phyloP scores from a whole-genome alignment of 2,888 invertebrate species.

The Drosophila testacea region DNA sequence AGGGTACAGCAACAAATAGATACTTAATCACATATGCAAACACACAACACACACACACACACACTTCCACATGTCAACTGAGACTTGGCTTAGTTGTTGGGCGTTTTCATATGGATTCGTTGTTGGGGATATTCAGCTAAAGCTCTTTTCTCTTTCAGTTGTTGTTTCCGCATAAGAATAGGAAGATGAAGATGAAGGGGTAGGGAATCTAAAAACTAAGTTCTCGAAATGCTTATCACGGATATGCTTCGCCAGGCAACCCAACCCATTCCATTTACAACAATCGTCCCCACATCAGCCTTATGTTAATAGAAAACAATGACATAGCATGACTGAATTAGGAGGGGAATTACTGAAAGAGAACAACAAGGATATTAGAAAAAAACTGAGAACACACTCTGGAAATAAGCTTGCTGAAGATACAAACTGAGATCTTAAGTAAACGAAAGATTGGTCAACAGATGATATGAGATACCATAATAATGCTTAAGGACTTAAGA shows the following conservation, averaged over 20 bases:
- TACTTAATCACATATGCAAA: conserved; percentile 53
- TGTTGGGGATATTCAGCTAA: conserved; percentile 49
- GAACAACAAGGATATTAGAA: conserved; percentile 11
- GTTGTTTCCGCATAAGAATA: conserved; percentile 20
- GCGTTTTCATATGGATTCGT: conserved; percentile 41
- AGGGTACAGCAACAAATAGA: conserved; percentile 52
- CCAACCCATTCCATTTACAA: not conserved
- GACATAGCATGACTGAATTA: conserved; percentile 65
- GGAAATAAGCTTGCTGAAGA: conserved; percentile 1
- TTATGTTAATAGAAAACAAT: conserved; percentile 59
- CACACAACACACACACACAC: conserved; percentile 12
- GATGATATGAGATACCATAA: too few species aligned
- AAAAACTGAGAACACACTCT: conserved; percentile 13
- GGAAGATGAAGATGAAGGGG: not conserved
- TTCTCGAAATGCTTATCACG: conserved; percentile 64
- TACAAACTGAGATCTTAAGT: too few species aligned
- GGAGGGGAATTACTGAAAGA: conserved; percentile 54
- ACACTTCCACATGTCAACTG: conserved; percentile 46
- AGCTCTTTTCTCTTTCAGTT: conserved; percentile 38
- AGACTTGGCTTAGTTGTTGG: conserved; percentile 47
- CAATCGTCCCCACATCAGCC: conserved; percentile 20
- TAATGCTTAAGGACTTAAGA: too few species aligned
- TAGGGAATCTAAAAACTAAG: conserved; percentile 61
- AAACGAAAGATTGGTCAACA: too few species aligned
- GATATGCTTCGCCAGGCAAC: conserved; percentile 46